Evolutionary conservation across 2,888 invertebrate species (phyloP).

Genomic region (Zaprionus bogoriensis): DNA sequence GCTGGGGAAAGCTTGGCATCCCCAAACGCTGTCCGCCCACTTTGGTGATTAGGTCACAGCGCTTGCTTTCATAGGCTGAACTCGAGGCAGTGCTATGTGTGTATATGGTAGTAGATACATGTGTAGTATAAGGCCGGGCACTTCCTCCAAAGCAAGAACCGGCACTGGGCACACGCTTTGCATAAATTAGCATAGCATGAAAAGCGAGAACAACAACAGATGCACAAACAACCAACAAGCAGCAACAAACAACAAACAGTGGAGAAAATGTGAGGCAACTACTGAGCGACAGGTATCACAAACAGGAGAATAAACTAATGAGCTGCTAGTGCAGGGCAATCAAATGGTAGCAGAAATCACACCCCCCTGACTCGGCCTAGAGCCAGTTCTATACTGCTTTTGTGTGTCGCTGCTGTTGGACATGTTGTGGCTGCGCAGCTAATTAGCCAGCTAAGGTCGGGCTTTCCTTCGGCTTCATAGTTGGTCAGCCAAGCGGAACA

Average conservation of each 20-base stretch:
- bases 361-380: background rate
- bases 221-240: no score
- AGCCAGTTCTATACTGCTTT: slow-evolving; percentile 2
- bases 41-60: slow-evolving; percentile 54
- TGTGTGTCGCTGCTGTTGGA: background rate
- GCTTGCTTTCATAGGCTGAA: slow-evolving; percentile 1
- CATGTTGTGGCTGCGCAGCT: slow-evolving; percentile 14
- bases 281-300: slow-evolving; percentile 37
- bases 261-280: slow-evolving; percentile 31
- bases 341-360: background rate
- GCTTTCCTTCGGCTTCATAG: slow-evolving; percentile 29
- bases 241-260: slow-evolving; percentile 3
- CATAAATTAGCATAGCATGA: slow-evolving; percentile 67
- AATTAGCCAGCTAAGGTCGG: slow-evolving; percentile 42
- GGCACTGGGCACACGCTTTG: slow-evolving; percentile 64
- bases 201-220: slow-evolving; percentile 52
- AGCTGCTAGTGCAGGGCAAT: slow-evolving; percentile 26
- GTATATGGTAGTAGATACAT: background rate
- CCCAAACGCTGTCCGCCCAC: slow-evolving; percentile 20
- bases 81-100: no score
- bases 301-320: slow-evolving; percentile 70
- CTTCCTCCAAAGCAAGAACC: slow-evolving; percentile 57
- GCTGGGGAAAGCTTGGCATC: slow-evolving; percentile 26
- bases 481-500: slow-evolving; percentile 57
- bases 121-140: slow-evolving; percentile 15